Conservation (phyloP, 2,113 vertebrate species). For the Antennarius striatus region DNA sequence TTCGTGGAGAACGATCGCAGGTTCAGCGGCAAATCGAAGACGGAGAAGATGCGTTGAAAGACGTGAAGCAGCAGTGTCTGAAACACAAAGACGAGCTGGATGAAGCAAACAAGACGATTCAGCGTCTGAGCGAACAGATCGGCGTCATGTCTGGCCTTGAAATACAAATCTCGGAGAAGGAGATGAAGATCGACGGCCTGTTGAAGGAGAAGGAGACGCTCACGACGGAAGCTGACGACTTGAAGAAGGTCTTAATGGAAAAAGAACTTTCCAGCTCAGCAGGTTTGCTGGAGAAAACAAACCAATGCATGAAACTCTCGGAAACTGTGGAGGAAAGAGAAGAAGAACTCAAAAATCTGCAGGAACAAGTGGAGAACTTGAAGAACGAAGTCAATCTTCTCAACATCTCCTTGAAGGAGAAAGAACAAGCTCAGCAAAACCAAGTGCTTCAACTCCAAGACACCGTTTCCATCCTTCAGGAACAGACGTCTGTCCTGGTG, state of each 20-base stretch:
- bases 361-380: constrained; percentile 68
- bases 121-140: constrained; percentile 65
- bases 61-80: constrained; percentile 60
- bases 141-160: constrained; percentile 51
- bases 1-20: constrained; percentile 57
- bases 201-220: constrained; percentile 77
- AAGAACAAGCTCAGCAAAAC: constrained; percentile 67
- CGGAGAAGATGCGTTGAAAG: constrained; percentile 66
- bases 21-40: constrained; percentile 67
- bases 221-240: constrained; percentile 57
- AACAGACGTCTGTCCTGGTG: constrained; percentile 77
- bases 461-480: constrained; percentile 73
- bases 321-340: constrained; percentile 72
- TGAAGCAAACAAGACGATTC: constrained; percentile 56
- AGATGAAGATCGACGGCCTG: constrained; percentile 65
- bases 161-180: constrained; percentile 59
- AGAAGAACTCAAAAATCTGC: constrained; percentile 64
- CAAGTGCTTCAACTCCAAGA: constrained; percentile 77
- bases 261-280: constrained; percentile 69
- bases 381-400: constrained; percentile 70
- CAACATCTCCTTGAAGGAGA: constrained; percentile 58
- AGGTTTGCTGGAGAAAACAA: constrained; percentile 78
- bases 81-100: constrained; percentile 68
- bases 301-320: constrained; percentile 71
- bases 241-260: constrained; percentile 70